Percentiles rank a stretch among this genome's conserved stretches.
Conservation (phyloP, 2,888 invertebrate species). For the Phalangium opilio region DNA sequence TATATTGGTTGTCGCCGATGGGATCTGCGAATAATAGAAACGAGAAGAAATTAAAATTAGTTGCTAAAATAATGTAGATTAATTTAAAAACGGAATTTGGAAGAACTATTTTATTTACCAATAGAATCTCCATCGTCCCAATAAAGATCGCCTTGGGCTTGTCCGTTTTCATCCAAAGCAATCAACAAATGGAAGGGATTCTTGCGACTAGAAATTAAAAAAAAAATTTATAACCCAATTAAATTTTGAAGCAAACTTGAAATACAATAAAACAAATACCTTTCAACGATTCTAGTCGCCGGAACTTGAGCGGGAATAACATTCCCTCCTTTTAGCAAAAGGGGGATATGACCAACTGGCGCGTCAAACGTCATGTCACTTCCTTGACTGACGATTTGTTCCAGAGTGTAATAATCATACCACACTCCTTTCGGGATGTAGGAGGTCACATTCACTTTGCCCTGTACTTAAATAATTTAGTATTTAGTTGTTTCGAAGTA, state of each 20-base stretch:
- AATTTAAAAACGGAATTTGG: no score
- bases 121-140: conserved; percentile 26
- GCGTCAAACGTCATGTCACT: conserved; percentile 34
- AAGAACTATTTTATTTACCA: conserved; percentile 8
- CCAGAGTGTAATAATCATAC: conserved; percentile 37
- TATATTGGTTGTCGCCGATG: no score
- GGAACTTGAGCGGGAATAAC: conserved; percentile 53
- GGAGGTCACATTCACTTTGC: conserved; percentile 35
- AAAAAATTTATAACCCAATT: background rate
- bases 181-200: conserved; percentile 26
- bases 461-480: no score
- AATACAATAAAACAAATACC: conserved; percentile 10
- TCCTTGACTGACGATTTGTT: conserved; percentile 6
- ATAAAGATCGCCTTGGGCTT: conserved; percentile 23
- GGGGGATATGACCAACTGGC: conserved; percentile 46
- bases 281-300: conserved; percentile 41
- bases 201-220: conserved; percentile 16
- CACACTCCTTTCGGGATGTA: conserved; percentile 50
- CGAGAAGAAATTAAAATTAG: no score
- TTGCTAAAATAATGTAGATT: no score
- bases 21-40: no score
- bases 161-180: conserved; percentile 20
- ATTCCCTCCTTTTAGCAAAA: conserved; percentile 52
- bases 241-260: background rate
- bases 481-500: no score